phyloP scores from a whole-genome alignment of 1,140 invertebrate species.

The Zophobas atratus region DNA sequence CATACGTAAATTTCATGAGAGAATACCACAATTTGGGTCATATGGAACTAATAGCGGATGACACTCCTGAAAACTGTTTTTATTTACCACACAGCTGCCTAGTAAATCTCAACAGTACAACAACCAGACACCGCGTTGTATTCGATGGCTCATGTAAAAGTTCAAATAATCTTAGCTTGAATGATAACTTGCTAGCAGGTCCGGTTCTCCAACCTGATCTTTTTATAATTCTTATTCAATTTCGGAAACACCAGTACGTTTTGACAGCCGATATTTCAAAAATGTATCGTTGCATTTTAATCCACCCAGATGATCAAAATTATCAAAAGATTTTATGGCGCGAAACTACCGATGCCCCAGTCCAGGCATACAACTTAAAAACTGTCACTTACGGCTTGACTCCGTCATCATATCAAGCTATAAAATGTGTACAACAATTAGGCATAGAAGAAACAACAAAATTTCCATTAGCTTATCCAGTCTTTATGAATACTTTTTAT shows the following conservation, averaged over 20 bases:
- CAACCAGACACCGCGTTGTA: too few species aligned
- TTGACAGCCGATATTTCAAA: slow-evolving; percentile 66
- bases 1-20: too few species aligned
- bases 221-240: slow-evolving; percentile 60
- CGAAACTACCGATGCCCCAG: slow-evolving; percentile 43
- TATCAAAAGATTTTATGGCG: slow-evolving; percentile 66
- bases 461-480: slow-evolving; percentile 56
- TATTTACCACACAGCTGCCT: too few species aligned
- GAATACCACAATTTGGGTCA: too few species aligned
- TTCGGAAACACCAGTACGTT: slow-evolving; percentile 60
- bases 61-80: too few species aligned
- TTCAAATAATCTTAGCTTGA: too few species aligned
- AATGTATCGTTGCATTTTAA: slow-evolving; percentile 65
- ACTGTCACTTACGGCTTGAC: slow-evolving; percentile 64
- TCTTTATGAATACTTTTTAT: slow-evolving; percentile 66
- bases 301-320: slow-evolving; percentile 59
- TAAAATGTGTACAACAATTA: too few species aligned
- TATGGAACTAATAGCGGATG: too few species aligned
- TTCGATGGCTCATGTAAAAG: too few species aligned
- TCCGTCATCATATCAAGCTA: slow-evolving; percentile 62
- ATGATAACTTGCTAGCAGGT: slow-evolving; percentile 34
- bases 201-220: slow-evolving; percentile 63
- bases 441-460: slow-evolving; percentile 48
- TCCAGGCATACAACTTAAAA: slow-evolving; percentile 58
- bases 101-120: too few species aligned